Conservation (phyloP, 1,140 invertebrate species). For the Pseudomyrmex sp. region DNA sequence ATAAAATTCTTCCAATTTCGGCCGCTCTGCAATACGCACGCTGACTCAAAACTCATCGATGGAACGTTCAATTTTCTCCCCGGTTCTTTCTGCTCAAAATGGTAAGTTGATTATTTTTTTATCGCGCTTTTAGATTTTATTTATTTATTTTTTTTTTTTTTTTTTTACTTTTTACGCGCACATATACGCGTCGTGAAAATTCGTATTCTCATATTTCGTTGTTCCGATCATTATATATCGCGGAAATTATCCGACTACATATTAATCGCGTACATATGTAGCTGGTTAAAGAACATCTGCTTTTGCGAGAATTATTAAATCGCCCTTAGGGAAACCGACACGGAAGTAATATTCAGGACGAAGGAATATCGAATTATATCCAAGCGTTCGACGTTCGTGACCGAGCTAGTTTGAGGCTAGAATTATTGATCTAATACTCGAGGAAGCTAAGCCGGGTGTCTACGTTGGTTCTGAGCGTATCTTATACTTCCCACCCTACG, state of each 20-base stretch:
- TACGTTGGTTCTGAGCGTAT: slow-evolving; percentile 80
- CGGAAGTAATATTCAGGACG: slow-evolving; percentile 60
- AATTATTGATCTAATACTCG: slow-evolving; percentile 86
- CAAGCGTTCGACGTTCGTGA: slow-evolving; percentile 69
- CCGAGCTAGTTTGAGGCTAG: slow-evolving; percentile 80
- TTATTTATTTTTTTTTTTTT: background rate
- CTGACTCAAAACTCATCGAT: slow-evolving; percentile 12
- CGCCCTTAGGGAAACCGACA: slow-evolving; percentile 9
- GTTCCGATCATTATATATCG: background rate
- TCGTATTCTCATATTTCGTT: background rate
- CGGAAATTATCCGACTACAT: background rate
- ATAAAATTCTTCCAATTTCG: slow-evolving; percentile 11
- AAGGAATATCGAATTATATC: slow-evolving; percentile 76
- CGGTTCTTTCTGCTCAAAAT: background rate
- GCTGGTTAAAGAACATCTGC: slow-evolving; percentile 34
- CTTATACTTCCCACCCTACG: slow-evolving; percentile 79
- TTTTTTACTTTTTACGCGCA: background rate
- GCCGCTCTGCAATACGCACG: background rate
- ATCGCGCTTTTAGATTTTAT: background rate
- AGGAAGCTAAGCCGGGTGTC: slow-evolving; percentile 82
- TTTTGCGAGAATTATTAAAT: slow-evolving; percentile 64
- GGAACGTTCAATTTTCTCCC: slow-evolving; percentile 9
- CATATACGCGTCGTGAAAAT: background rate
- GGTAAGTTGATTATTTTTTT: slow-evolving; percentile 30
- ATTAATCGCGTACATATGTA: background rate